Conservation (phyloP, 2,888 invertebrate species). For the Trachelus stipa region DNA sequence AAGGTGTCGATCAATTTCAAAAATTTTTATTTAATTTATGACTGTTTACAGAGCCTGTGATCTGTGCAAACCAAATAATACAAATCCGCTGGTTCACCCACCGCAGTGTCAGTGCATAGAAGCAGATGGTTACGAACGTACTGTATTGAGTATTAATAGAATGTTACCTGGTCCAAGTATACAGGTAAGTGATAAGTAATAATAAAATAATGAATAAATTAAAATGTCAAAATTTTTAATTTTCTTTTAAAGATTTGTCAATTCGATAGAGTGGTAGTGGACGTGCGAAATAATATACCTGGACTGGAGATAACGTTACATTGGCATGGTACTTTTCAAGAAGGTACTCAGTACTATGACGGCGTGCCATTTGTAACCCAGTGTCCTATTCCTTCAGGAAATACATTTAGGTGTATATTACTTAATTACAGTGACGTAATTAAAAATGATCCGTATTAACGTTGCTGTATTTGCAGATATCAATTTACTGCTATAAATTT, state of each 20-base stretch:
- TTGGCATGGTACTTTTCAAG: slow-evolving; percentile 90
- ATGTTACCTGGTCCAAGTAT: slow-evolving; percentile 42
- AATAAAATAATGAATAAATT: no score
- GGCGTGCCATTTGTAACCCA: slow-evolving; percentile 89
- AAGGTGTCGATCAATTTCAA: no score
- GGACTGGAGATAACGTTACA: slow-evolving; percentile 89
- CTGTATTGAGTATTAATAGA: slow-evolving; percentile 35
- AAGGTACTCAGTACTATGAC: slow-evolving; percentile 85
- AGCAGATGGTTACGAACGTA: slow-evolving; percentile 37
- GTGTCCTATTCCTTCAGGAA: slow-evolving; percentile 87
- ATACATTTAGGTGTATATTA: slow-evolving; percentile 77
- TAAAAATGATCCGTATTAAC: slow-evolving; percentile 52
- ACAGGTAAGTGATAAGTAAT: neutral
- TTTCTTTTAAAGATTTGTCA: slow-evolving; percentile 81
- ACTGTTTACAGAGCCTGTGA: slow-evolving; percentile 32
- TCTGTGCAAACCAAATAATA: slow-evolving; percentile 34
- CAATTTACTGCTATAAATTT: slow-evolving; percentile 28
- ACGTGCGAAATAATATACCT: slow-evolving; percentile 87
- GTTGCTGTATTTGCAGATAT: slow-evolving; percentile 64
- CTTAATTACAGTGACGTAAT: neutral
- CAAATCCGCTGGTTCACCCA: slow-evolving; percentile 26
- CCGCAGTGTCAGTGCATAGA: slow-evolving; percentile 39
- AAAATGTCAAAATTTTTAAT: no score
- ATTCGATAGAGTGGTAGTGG: slow-evolving; percentile 86
- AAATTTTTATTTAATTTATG: no score